Conservation (phyloP, 2,888 invertebrate genomes). For the Timema cristinae region DNA sequence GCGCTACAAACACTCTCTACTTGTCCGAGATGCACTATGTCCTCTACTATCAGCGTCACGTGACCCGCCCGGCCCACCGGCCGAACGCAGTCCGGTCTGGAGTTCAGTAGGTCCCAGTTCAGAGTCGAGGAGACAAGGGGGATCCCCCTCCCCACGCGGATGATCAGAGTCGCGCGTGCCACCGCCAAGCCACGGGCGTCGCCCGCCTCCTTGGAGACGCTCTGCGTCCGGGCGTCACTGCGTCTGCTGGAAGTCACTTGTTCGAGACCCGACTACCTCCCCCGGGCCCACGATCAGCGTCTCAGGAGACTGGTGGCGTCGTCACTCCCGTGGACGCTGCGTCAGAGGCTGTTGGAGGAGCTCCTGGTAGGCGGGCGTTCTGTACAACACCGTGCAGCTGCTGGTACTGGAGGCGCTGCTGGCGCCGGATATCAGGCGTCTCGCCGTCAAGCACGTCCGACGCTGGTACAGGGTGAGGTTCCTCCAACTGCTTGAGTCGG, state of each 20-base stretch:
- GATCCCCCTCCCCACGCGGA: no score
- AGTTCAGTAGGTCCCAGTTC: no score
- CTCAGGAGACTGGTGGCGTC: constrained; percentile 18
- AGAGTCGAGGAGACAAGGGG: no score
- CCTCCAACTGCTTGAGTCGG: constrained; percentile 26
- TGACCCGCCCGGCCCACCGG: no score
- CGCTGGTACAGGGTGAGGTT: constrained; percentile 29
- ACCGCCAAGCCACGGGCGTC: not conserved
- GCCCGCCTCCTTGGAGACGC: constrained; percentile 20
- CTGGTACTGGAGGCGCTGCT: constrained; percentile 28
- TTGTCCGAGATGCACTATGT: no score
- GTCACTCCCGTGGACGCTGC: constrained; percentile 26
- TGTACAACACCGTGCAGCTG: constrained; percentile 29
- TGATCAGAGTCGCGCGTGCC: no score
- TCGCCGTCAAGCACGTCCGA: constrained; percentile 29
- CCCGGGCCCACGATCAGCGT: not conserved
- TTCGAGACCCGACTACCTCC: constrained; percentile 14
- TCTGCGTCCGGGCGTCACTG: constrained; percentile 23
- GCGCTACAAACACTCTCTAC: no score
- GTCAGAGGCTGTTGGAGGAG: constrained; percentile 30
- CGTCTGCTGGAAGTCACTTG: constrained; percentile 25
- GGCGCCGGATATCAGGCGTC: constrained; percentile 27
- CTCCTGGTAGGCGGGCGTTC: constrained; percentile 27
- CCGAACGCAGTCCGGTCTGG: no score
- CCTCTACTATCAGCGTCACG: no score